Evolutionary conservation across 53 echinoderm and acorn worm genomes (phyloP).

Genomic region (Echinometra lucunter): DNA sequence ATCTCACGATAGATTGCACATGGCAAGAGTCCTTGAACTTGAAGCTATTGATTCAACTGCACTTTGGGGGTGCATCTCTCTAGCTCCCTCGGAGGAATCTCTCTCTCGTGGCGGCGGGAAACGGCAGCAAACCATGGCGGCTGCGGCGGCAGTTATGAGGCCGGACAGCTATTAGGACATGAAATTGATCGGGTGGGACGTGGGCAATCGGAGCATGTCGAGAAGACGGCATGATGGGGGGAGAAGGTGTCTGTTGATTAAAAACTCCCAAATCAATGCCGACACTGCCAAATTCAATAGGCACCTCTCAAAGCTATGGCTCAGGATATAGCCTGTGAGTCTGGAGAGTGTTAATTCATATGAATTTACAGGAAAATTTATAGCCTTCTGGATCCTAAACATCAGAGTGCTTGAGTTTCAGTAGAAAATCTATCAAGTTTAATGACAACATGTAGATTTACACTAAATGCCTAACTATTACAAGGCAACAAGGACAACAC

Average conservation of each 20-base stretch:
- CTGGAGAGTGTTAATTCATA: not conserved
- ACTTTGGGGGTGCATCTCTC: slow-evolving; percentile 62
- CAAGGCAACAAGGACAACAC: too few species aligned
- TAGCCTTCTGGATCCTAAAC: not conserved
- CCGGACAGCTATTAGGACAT: slow-evolving; percentile 51
- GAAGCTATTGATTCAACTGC: slow-evolving; percentile 66
- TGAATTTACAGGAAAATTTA: not conserved
- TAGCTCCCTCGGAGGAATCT: not conserved
- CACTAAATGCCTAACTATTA: not conserved
- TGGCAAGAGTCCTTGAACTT: slow-evolving; percentile 60
- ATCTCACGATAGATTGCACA: slow-evolving; percentile 32
- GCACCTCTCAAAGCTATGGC: not conserved
- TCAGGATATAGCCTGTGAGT: not conserved
- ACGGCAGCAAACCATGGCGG: not conserved
- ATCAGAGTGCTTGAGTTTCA: not conserved
- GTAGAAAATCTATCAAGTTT: not conserved
- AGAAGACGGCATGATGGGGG: slow-evolving; percentile 28
- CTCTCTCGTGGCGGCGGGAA: not conserved
- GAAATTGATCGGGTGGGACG: slow-evolving; percentile 63
- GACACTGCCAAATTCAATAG: slow-evolving; percentile 26
- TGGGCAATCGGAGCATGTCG: slow-evolving; percentile 59
- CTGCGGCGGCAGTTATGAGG: slow-evolving; percentile 48
- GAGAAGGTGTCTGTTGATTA: slow-evolving; percentile 59
- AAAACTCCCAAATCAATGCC: slow-evolving; percentile 49
- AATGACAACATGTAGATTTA: too few species aligned